These are phyloP conservation scores for Ormyrus pomaceus DNA, from an alignment of 2,888 invertebrate species.

Conservation along the genomic window DNA sequence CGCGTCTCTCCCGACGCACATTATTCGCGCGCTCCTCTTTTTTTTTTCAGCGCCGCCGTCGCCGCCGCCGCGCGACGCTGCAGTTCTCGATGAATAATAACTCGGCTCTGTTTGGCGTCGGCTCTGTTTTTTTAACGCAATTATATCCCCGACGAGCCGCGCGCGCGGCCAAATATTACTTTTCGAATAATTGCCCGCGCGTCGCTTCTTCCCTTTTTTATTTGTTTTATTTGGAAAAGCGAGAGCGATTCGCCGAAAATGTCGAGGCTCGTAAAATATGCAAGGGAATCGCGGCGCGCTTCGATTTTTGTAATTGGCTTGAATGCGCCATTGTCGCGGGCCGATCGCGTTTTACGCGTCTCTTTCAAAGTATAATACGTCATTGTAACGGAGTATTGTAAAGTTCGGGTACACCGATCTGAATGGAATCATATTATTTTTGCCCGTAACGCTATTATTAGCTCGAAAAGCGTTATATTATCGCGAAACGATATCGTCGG, in stretches of 20 bases:
- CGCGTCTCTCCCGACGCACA: neutral
- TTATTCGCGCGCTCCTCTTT: slow-evolving; percentile 19
- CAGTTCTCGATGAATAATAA: slow-evolving; percentile 38
- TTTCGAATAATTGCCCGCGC: slow-evolving; percentile 32
- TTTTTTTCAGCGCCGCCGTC: neutral
- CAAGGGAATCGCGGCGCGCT: too few relatives aligned
- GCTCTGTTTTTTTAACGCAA: slow-evolving; percentile 29
- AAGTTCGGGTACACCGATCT: too few relatives aligned
- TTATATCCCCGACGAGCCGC: slow-evolving; percentile 28
- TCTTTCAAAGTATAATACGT: too few relatives aligned
- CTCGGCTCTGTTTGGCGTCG: neutral
- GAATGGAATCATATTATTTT: slow-evolving; percentile 6
- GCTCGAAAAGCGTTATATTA: too few relatives aligned
- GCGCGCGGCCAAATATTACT: slow-evolving; percentile 56
- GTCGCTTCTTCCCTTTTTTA: too few relatives aligned
- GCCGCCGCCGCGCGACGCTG: neutral
- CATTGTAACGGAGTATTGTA: too few relatives aligned
- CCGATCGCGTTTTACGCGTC: too few relatives aligned
- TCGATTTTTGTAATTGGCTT: too few relatives aligned
- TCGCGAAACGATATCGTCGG: neutral
- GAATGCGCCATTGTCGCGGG: too few relatives aligned
- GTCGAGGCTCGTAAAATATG: too few relatives aligned
- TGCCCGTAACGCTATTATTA: neutral
- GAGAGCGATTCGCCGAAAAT: too few relatives aligned
- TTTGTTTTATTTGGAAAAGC: too few relatives aligned